These are phyloP conservation scores for Helicoverpa armigera DNA, from an alignment of 1,140 invertebrate genomes.

Conservation along the genomic window DNA sequence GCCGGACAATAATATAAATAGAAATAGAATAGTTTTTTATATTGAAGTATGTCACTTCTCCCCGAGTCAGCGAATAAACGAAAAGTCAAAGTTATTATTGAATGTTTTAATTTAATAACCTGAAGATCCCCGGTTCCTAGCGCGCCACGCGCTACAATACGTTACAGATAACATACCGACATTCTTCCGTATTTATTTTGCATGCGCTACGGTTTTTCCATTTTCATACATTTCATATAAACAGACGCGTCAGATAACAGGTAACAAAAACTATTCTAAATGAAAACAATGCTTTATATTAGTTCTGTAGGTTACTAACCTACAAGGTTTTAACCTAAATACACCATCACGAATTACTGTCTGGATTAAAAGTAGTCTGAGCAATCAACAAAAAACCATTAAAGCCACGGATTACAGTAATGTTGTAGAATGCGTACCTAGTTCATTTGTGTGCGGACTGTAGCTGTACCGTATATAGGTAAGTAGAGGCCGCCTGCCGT, in stretches of 20 bases:
- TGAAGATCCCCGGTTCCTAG: too few relatives aligned
- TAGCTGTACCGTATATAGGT: constrained; percentile 46
- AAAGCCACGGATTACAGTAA: constrained; percentile 18
- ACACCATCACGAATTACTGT: constrained; percentile 5
- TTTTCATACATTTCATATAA: neutral
- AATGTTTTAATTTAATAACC: too few relatives aligned
- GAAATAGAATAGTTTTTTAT: too few relatives aligned
- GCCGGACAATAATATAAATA: too few relatives aligned
- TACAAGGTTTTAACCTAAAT: constrained; percentile 22
- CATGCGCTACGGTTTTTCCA: neutral
- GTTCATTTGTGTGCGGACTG: constrained; percentile 11
- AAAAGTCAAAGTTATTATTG: too few relatives aligned
- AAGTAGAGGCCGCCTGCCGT: constrained; percentile 45
- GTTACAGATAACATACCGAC: neutral
- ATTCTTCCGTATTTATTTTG: neutral
- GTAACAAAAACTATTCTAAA: constrained; percentile 4
- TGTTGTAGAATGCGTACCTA: constrained; percentile 10
- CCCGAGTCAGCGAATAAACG: too few relatives aligned
- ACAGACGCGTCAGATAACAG: neutral
- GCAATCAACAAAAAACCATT: constrained; percentile 30
- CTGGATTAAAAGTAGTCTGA: constrained; percentile 29
- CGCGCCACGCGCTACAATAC: too few relatives aligned
- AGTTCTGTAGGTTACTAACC: neutral
- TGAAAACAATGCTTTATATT: neutral
- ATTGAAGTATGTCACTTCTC: too few relatives aligned